Evolutionary conservation across 2,888 invertebrate species (phyloP).

Genomic region (Ichneumoninae sp.): DNA sequence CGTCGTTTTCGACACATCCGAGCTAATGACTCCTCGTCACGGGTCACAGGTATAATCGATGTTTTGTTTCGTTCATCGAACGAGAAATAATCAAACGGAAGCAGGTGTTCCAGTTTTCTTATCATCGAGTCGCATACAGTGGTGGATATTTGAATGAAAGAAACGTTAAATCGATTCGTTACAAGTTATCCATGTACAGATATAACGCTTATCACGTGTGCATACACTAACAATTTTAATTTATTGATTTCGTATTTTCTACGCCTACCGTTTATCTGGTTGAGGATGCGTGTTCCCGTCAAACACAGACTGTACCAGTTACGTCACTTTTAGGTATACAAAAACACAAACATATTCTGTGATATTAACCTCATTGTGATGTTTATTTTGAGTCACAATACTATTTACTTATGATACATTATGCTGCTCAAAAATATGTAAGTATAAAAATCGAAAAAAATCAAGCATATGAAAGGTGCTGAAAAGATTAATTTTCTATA

Average conservation of each 20-base stretch:
- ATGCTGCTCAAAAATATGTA: too few species aligned
- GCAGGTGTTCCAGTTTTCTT: not conserved
- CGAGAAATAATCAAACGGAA: constrained; percentile 10
- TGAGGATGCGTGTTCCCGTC: not conserved
- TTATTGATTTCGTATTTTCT: not conserved
- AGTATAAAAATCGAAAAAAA: too few species aligned
- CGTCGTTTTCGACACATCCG: not conserved
- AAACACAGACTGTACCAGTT: not conserved
- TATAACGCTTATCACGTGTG: not conserved
- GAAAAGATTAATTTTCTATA: too few species aligned
- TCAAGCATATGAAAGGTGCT: too few species aligned
- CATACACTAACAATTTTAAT: not conserved
- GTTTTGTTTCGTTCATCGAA: not conserved
- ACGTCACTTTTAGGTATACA: not conserved
- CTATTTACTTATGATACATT: not conserved
- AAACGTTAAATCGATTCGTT: not conserved
- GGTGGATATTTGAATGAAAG: not conserved
- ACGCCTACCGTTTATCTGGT: not conserved
- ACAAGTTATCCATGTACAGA: not conserved
- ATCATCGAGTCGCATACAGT: not conserved
- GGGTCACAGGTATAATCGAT: not conserved
- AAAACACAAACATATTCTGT: not conserved
- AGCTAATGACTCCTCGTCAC: constrained; percentile 9
- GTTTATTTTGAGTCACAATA: too few species aligned
- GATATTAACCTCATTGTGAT: not conserved